Conservation (phyloP, 2,113 vertebrate genomes). For the Acinonyx jubatus region DNA sequence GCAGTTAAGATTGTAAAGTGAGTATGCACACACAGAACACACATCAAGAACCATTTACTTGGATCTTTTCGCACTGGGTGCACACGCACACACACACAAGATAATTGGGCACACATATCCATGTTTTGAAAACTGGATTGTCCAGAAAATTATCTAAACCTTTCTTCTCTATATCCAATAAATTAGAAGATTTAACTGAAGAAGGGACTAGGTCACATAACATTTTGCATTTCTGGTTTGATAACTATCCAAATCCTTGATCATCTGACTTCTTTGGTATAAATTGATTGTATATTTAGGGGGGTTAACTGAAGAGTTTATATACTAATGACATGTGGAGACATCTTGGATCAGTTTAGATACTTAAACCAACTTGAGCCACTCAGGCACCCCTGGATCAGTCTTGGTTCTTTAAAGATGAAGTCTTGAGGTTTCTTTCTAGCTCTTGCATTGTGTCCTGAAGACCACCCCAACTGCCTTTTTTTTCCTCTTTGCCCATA, state of each 20-base stretch:
- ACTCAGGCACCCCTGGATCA: neutral
- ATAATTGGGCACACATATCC: neutral
- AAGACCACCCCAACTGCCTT: neutral
- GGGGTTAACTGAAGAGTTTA: neutral
- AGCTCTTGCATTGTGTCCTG: neutral
- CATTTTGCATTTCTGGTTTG: constrained; percentile 16
- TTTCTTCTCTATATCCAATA: neutral
- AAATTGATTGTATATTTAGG: neutral
- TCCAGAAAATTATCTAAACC: neutral
- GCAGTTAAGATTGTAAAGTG: neutral
- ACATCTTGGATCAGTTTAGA: neutral
- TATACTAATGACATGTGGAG: neutral
- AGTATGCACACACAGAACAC: neutral
- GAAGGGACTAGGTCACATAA: neutral
- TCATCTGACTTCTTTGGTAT: neutral
- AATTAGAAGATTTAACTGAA: neutral
- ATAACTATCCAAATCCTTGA: neutral
- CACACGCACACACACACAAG: too few species aligned
- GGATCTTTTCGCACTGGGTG: neutral
- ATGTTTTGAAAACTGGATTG: neutral
- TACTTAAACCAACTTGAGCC: neutral
- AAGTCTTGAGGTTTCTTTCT: neutral
- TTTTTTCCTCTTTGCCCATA: neutral
- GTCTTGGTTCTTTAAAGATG: neutral
- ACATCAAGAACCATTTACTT: neutral